Percentiles rank a stretch among this genome's conserved stretches.
These are phyloP conservation scores for Propithecus coquereli DNA, from an alignment of 2,113 vertebrate species.

Conservation along the genomic window DNA sequence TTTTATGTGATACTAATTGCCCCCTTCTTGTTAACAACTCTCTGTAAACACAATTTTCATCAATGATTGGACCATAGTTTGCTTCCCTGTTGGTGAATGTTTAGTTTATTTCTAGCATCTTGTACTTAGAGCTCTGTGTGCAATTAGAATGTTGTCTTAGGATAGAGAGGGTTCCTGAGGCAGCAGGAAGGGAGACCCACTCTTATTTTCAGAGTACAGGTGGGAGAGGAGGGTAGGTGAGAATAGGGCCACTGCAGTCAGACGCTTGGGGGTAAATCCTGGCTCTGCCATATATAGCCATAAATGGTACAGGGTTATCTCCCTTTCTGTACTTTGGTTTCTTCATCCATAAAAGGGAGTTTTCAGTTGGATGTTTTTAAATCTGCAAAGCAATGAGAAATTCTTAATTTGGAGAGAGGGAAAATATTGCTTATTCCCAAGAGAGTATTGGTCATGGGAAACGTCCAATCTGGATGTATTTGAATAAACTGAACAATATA, in stretches of 20 bases:
- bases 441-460: constrained; percentile 26
- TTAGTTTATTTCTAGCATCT: background rate
- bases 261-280: background rate
- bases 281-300: background rate
- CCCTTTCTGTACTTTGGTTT: background rate
- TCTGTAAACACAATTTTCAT: background rate
- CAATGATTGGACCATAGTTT: background rate
- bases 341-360: constrained; percentile 48
- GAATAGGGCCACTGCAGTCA: background rate
- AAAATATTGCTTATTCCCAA: background rate
- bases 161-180: background rate
- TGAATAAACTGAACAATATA: constrained; percentile 36
- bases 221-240: background rate
- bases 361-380: background rate
- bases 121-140: background rate
- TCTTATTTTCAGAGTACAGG: too few species aligned
- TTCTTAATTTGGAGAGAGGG: constrained; percentile 42
- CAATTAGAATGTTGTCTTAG: background rate
- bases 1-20: background rate
- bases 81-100: background rate
- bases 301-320: background rate
- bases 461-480: constrained; percentile 38
- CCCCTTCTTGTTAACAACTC: background rate
- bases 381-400: constrained; percentile 42
- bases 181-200: background rate